A percentile compares a stretch with the other conserved stretches of the same genome.
These are phyloP conservation scores for Falco columbarius DNA, from an alignment of 2,797 vertebrate genomes.

Conservation along the genomic window DNA sequence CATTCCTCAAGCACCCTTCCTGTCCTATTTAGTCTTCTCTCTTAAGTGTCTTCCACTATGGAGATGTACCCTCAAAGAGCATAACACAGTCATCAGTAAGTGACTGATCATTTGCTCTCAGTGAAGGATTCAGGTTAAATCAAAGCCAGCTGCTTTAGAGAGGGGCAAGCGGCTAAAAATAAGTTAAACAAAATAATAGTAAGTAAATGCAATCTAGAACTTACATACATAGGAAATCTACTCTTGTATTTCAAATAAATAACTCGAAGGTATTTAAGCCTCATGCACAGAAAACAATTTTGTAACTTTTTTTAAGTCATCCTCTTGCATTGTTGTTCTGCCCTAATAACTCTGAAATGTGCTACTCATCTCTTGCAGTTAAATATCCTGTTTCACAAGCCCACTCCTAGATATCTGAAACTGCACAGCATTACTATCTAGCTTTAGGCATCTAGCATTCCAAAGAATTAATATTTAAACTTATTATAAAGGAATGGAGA, in stretches of 20 bases:
- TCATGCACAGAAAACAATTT: slow-evolving; percentile 68
- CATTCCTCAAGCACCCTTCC: neutral
- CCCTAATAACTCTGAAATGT: slow-evolving; percentile 76
- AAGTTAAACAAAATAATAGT: slow-evolving; percentile 62
- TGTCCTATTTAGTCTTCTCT: neutral
- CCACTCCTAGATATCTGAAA: slow-evolving; percentile 79
- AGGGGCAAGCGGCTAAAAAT: neutral
- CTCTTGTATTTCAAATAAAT: slow-evolving; percentile 38
- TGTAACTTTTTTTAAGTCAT: slow-evolving; percentile 60
- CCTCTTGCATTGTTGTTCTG: slow-evolving; percentile 59
- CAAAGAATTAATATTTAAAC: slow-evolving; percentile 85
- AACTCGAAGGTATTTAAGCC: slow-evolving; percentile 69
- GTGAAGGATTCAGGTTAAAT: slow-evolving; percentile 75
- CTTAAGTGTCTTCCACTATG: neutral
- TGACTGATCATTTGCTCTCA: slow-evolving; percentile 70
- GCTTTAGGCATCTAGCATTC: slow-evolving; percentile 83
- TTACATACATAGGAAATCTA: slow-evolving; percentile 1
- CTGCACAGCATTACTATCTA: slow-evolving; percentile 76
- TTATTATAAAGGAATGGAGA: slow-evolving; percentile 80
- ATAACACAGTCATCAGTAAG: slow-evolving; percentile 32
- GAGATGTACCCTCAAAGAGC: slow-evolving; percentile 64
- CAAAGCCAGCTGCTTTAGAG: slow-evolving; percentile 78
- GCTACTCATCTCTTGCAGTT: slow-evolving; percentile 76
- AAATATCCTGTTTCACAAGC: slow-evolving; percentile 84
- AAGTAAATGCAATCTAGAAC: slow-evolving; percentile 37